Percentiles rank a stretch among this genome's conserved stretches.
phyloP scores from a whole-genome alignment of 2,113 vertebrate species.

The Nestor notabilis region DNA sequence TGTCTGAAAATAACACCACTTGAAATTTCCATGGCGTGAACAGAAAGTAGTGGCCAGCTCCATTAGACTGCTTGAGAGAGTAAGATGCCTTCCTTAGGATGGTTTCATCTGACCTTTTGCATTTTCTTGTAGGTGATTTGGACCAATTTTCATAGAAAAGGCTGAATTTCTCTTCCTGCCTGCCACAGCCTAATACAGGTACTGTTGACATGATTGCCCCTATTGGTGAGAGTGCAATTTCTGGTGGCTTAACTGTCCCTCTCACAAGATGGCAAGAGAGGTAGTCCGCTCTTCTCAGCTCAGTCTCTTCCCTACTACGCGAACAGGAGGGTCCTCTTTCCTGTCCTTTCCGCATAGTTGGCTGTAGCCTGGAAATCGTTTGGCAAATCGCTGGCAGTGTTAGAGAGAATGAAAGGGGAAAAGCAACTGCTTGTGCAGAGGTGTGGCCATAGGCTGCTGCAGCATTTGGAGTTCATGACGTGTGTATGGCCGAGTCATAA shows the following conservation, averaged over 20 bases:
- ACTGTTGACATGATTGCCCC: not conserved
- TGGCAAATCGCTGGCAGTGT: not conserved
- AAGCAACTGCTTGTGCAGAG: not conserved
- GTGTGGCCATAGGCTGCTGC: not conserved
- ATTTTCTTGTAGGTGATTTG: not conserved
- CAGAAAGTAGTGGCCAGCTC: not conserved
- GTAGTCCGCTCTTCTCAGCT: not conserved
- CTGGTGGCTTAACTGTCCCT: not conserved
- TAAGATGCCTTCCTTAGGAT: not conserved
- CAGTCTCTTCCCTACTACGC: not conserved
- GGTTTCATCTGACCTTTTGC: not conserved
- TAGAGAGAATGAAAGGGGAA: not conserved
- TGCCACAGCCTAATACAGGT: not conserved
- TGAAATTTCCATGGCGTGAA: not conserved
- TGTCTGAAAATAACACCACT: not conserved
- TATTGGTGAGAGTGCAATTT: not conserved
- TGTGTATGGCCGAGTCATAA: not conserved
- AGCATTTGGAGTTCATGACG: not conserved
- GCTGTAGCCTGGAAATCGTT: not conserved
- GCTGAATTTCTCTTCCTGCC: not conserved
- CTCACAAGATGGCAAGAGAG: not conserved
- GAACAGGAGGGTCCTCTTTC: not conserved
- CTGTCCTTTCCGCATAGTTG: not conserved
- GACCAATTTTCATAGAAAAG: not conserved
- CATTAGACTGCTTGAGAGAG: not conserved